Base-by-base conservation (phyloP, 23 tunicate species). In the Trididemnum nubilum region DNA sequence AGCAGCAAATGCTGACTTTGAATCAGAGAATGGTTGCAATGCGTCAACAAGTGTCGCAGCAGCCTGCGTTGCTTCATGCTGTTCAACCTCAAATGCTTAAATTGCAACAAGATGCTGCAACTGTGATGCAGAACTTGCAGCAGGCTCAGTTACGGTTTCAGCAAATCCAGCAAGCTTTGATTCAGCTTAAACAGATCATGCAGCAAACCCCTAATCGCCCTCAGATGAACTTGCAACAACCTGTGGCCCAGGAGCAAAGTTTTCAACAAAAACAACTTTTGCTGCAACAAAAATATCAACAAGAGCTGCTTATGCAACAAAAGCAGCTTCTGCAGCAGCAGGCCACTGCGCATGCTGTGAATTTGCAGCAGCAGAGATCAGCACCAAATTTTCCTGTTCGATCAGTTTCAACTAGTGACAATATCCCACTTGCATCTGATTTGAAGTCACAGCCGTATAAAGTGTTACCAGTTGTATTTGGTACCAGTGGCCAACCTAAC, bases 21-120 rank as follows among this genome's bases (percentile, higher is more conserved):
- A 50, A 70, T n/a, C 97, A 91, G 49, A 66, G 76, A 28, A 76
- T 85, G 21, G 31, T 32, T 29, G 65, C 87, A 31, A 30, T 86
- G 9, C 66, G 81, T 23, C 85, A 81, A 36, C 97, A 91, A 82
- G 91, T 85, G 0, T 37, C 90, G 9, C 97, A 91, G 76, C 97
- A 91, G 38, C 97, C 97, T 19, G 97, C 97, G 0, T 61, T 91
- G 50, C 18, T 86, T 39, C 78, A 70, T 69, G 73, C 88, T 0
- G 76, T 91, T 2, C 85, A 90, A 82, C 96, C 96, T 23, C 81
- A 90, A 35, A 36, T 85, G 31, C 73, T 34, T 51, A 87, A 86
- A 65, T 2, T 92, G 76, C 97, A 92, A 65, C 92, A 92, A 70
- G 92, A 92, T 49, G 85, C 77, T 2, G 32, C 65, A 2, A 34